Conservation (phyloP, 2,113 vertebrate species). For the Rana temporaria region DNA sequence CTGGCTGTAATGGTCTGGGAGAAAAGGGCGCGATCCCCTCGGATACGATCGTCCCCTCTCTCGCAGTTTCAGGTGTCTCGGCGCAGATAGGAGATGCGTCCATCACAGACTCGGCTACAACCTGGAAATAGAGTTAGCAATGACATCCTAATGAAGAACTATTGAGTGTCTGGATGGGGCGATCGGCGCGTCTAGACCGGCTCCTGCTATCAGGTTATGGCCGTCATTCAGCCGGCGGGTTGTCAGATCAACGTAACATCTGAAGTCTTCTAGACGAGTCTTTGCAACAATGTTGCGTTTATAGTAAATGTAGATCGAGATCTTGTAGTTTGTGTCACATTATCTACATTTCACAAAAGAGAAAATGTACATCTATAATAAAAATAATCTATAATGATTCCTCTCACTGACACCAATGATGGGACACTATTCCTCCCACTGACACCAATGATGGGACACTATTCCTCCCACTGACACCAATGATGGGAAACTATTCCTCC, state of each 20-base stretch:
- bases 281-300: constrained; percentile 24
- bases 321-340: neutral
- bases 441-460: too few species aligned
- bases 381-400: too few species aligned
- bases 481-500: too few species aligned
- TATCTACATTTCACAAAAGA: too few species aligned
- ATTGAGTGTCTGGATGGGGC: constrained; percentile 44
- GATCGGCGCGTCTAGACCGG: constrained; percentile 37
- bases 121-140: constrained; percentile 53
- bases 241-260: neutral
- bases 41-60: neutral
- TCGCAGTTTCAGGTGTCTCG: neutral
- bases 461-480: too few species aligned
- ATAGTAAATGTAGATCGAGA: neutral
- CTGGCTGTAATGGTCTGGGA: neutral
- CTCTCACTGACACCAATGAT: too few species aligned
- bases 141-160: constrained; percentile 52
- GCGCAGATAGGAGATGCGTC: constrained; percentile 1
- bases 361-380: too few species aligned
- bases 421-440: too few species aligned
- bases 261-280: neutral
- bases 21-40: neutral
- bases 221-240: neutral
- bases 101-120: constrained; percentile 16
- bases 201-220: constrained; percentile 36